Evolutionary conservation across 2,888 invertebrate species (phyloP).

Genomic region (Aphidoletes aphidimyza): DNA sequence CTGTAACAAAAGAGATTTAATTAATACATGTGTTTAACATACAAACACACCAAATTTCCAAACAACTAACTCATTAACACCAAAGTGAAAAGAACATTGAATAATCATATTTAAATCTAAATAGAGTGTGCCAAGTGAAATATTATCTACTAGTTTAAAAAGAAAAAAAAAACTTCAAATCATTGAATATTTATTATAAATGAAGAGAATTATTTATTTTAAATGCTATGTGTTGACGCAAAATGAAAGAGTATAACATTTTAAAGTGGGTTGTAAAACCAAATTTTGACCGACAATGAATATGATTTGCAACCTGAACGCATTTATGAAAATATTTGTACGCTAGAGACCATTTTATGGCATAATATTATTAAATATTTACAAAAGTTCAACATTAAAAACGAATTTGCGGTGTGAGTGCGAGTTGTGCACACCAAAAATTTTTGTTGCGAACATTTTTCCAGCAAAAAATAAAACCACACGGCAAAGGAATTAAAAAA

Average conservation of each 20-base stretch:
- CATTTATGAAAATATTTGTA: not conserved
- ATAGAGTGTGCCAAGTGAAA: constrained; percentile 5
- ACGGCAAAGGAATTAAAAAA: too few species aligned
- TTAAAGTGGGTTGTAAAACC: too few species aligned
- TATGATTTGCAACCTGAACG: not conserved
- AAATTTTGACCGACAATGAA: too few species aligned
- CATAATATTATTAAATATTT: constrained; percentile 10
- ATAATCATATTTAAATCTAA: constrained; percentile 11
- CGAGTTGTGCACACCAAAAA: not conserved
- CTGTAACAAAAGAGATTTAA: too few species aligned
- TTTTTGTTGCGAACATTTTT: too few species aligned
- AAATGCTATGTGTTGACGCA: too few species aligned
- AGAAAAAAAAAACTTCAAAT: not conserved
- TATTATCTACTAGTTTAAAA: not conserved
- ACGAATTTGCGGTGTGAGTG: not conserved
- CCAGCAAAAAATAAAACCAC: too few species aligned
- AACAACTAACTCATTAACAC: not conserved
- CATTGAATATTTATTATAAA: constrained; percentile 5
- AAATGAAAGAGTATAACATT: too few species aligned
- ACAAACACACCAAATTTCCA: too few species aligned
- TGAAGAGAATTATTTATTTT: too few species aligned
- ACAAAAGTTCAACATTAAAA: not conserved
- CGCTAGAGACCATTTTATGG: not conserved
- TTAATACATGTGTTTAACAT: not conserved
- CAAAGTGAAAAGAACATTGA: not conserved